Evolutionary conservation across 2,888 invertebrate genomes (phyloP), one percentile per base, ranked within the genome.

Genomic region (Hybos culiciformis): DNA sequence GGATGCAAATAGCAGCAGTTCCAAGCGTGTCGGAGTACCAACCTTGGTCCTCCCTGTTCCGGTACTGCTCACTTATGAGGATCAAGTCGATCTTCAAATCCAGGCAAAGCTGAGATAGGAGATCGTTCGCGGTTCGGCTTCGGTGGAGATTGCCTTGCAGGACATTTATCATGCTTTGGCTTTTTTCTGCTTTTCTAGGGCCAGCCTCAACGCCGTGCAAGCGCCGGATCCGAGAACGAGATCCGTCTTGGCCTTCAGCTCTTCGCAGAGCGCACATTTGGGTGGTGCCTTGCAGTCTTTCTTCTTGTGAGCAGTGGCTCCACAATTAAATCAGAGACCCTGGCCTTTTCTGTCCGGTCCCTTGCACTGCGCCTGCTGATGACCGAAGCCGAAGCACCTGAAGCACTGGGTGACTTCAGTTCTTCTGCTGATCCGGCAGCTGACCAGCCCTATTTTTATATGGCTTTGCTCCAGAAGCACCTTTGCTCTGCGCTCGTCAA

Each of bases 381-480:
- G n/a, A n/a, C 39, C 39, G 12, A 39, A 42, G 4, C 42, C 40
- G 6, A 37, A 32, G 12, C 39, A 46, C 12, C 21, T 43, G 9
- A 31, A 40, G n/a, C 41, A 43, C 7, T 41, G 19, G 11, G 18
- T 14, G 15, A 43, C 39, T 3, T 34, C 37, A 4, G 33, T 11
- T 31, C 36, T 43, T 3, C 20, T 24, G 5, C 39, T 18, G 0
- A 39, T 32, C 11, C 32, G 23, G 11, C 39, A 43, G 5, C 40
- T 31, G 4, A 17, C 14, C 36, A 37, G 41, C 11, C 41, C 46
- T 1, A 43, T 41, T 43, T 39, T 43, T 1, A 46, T 37, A 1
- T 18, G n/a, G 1, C 26, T n/a, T 3, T 1, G 17, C n/a, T 42
- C 31, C 1, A 41, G 32, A 3, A 43, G 5, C 2, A 29, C 31